phyloP scores from a whole-genome alignment of 1,140 invertebrate genomes.

The Aphis gossypii region DNA sequence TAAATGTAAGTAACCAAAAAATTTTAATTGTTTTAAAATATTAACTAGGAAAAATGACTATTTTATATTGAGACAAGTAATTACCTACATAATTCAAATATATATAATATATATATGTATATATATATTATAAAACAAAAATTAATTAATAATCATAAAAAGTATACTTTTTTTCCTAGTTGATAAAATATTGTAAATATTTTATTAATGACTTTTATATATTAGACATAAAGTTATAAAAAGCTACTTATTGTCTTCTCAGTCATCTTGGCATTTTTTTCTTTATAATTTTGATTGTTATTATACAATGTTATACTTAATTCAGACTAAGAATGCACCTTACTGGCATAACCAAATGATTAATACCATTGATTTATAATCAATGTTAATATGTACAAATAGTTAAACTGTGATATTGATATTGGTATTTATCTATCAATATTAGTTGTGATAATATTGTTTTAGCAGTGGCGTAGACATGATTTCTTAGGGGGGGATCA shows the following conservation, averaged over 20 bases:
- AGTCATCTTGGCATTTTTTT: not conserved
- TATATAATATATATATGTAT: too few species aligned
- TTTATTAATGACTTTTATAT: not conserved
- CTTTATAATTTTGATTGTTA: not conserved
- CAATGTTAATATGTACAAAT: too few species aligned
- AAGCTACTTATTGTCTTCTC: not conserved
- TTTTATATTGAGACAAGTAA: not conserved
- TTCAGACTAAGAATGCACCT: too few species aligned
- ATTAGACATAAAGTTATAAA: not conserved
- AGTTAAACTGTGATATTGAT: too few species aligned
- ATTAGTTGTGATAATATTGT: too few species aligned
- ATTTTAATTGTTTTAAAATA: not conserved
- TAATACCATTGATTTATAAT: too few species aligned
- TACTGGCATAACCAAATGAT: too few species aligned
- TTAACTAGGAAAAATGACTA: not conserved
- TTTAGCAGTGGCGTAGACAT: too few species aligned
- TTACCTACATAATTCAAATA: too few species aligned
- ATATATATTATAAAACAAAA: too few species aligned
- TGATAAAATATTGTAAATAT: not conserved
- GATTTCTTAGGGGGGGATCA: too few species aligned
- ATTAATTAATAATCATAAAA: not conserved
- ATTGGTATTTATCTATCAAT: too few species aligned
- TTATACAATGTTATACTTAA: not conserved
- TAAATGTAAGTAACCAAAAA: not conserved
- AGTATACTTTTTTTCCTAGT: not conserved